phyloP scores from a whole-genome alignment of 2,888 invertebrate genomes.

The Rhagonycha lutea region DNA sequence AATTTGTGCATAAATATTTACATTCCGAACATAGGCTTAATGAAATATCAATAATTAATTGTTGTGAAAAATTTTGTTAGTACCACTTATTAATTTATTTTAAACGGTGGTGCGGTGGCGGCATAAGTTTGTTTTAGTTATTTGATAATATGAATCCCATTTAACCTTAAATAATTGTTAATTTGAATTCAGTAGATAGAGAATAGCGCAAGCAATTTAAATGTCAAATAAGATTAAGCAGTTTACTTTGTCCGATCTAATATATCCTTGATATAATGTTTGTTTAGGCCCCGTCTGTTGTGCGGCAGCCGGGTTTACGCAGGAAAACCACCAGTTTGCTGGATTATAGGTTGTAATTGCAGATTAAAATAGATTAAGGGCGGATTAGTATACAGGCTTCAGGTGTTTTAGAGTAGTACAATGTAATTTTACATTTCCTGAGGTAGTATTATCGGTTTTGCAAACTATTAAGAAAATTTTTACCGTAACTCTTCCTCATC shows the following conservation, averaged over 20 bases:
- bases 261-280: constrained; percentile 38
- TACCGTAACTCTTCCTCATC: neutral
- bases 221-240: constrained; percentile 49
- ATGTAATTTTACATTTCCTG: constrained; percentile 19
- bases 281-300: constrained; percentile 37
- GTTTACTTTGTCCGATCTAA: constrained; percentile 46
- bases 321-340: constrained; percentile 28
- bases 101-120: neutral
- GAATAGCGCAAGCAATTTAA: constrained; percentile 43
- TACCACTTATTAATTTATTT: neutral
- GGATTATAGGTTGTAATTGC: constrained; percentile 35
- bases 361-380: constrained; percentile 33
- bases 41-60: constrained; percentile 3
- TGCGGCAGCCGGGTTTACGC: constrained; percentile 30
- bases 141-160: constrained; percentile 10
- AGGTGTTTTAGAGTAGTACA: constrained; percentile 26
- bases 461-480: neutral
- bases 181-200: constrained; percentile 28
- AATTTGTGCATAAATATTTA: neutral
- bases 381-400: constrained; percentile 29
- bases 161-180: constrained; percentile 31
- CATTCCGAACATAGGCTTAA: neutral
- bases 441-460: neutral
- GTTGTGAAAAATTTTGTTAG: neutral
- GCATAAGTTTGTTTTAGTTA: neutral